Evolutionary conservation across 2,888 invertebrate genomes (phyloP).

Genomic region (Fragum whitleyi): DNA sequence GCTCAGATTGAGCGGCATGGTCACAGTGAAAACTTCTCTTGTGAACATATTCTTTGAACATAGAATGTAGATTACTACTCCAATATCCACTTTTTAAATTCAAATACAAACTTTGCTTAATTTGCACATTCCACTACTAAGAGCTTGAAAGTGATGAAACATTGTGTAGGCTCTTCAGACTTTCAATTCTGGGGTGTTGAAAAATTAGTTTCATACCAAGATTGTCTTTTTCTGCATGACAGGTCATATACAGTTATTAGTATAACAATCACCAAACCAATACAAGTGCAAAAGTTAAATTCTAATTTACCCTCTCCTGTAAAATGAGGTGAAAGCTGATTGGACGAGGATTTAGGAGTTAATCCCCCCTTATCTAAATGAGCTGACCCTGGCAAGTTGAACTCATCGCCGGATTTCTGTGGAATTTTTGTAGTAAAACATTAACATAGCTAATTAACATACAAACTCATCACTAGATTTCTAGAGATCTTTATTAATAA

Average conservation of each 20-base stretch:
- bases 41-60: too few relatives aligned
- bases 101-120: too few relatives aligned
- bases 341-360: slow-evolving; percentile 11
- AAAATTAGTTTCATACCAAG: too few relatives aligned
- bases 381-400: slow-evolving; percentile 75
- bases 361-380: slow-evolving; percentile 68
- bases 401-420: slow-evolving; percentile 72
- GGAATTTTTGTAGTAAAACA: slow-evolving; percentile 15
- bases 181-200: too few relatives aligned
- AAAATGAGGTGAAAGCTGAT: slow-evolving; percentile 3
- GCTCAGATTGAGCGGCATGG: too few relatives aligned
- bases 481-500: background rate
- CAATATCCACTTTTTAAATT: too few relatives aligned
- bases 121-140: too few relatives aligned
- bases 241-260: background rate
- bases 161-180: too few relatives aligned
- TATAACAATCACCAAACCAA: background rate
- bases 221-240: too few relatives aligned
- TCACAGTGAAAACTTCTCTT: too few relatives aligned
- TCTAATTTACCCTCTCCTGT: slow-evolving; percentile 13
- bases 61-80: too few relatives aligned
- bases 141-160: too few relatives aligned
- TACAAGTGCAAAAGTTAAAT: background rate
- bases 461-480: background rate
- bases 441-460: slow-evolving; percentile 6